These are phyloP conservation scores for Adelognathus sp. DNA, from an alignment of 2,888 invertebrate genomes.

Conservation along the genomic window DNA sequence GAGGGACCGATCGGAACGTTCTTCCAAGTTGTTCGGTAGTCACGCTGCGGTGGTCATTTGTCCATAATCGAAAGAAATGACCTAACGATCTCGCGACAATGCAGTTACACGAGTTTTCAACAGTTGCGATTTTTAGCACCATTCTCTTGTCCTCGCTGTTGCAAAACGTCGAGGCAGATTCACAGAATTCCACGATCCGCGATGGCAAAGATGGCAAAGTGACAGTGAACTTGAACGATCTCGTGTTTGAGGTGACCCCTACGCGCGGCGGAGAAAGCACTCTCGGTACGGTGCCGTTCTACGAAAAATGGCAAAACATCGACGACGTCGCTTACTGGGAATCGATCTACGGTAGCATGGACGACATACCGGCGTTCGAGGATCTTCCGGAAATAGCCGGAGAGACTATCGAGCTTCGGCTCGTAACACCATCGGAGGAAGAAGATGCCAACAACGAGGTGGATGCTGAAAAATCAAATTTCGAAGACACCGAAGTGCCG, in stretches of 20 bases:
- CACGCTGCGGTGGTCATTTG: not conserved
- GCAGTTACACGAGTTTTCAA: not conserved
- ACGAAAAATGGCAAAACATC: not conserved
- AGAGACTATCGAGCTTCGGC: slow-evolving; percentile 1
- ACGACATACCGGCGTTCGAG: slow-evolving; percentile 51
- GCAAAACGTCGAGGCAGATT: not conserved
- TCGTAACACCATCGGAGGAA: not conserved
- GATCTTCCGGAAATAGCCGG: slow-evolving; percentile 40
- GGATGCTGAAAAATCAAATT: not conserved
- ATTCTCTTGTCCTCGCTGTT: not conserved
- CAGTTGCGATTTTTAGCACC: not conserved
- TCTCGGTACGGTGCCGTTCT: not conserved
- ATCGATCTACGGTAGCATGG: slow-evolving; percentile 47
- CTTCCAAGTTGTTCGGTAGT: slow-evolving; percentile 18
- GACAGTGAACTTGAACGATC: slow-evolving; percentile 21
- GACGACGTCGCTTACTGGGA: slow-evolving; percentile 51
- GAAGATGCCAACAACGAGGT: not conserved
- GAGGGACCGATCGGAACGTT: not conserved
- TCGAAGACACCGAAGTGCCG: not conserved
- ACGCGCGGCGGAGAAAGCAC: slow-evolving; percentile 3
- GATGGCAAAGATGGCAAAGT: not conserved
- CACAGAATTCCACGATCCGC: not conserved
- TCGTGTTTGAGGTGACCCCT: slow-evolving; percentile 18
- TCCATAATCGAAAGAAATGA: not conserved
- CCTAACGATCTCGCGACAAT: slow-evolving; percentile 10